Evolutionary conservation across 2,113 vertebrate genomes (phyloP).

Genomic region (Calonectris borealis): DNA sequence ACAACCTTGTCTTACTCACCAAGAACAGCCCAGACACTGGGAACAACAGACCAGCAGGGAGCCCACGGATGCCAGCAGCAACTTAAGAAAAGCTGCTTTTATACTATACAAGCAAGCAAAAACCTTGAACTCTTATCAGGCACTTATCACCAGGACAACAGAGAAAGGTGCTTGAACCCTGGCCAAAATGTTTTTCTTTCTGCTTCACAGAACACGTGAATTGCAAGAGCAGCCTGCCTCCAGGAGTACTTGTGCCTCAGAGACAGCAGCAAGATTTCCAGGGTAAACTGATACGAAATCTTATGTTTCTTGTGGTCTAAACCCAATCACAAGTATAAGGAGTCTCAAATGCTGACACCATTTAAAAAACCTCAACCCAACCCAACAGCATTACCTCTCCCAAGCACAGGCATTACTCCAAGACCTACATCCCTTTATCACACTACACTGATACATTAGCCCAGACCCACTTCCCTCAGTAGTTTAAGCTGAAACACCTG

Average conservation of each 20-base stretch:
- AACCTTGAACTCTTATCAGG: constrained; percentile 12
- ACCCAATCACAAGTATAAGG: neutral
- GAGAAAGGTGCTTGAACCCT: constrained; percentile 20
- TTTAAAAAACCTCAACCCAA: neutral
- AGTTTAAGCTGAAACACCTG: neutral
- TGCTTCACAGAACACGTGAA: neutral
- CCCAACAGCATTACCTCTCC: neutral
- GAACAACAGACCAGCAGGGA: neutral
- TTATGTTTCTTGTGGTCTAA: neutral
- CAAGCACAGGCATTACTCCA: neutral
- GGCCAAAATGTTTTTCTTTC: neutral
- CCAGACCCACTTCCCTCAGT: neutral
- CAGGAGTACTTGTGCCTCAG: neutral
- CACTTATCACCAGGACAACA: constrained; percentile 32
- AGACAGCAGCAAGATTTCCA: neutral
- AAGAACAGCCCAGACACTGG: neutral
- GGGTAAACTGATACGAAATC: neutral
- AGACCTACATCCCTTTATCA: neutral
- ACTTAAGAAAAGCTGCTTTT: constrained; percentile 17
- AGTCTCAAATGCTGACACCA: neutral
- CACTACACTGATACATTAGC: neutral
- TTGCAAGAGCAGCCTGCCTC: neutral
- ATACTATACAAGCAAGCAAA: neutral
- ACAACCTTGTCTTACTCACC: neutral
- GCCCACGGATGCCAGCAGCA: neutral